phyloP scores from a whole-genome alignment of 2,888 invertebrate species.

The Cephus nigrinus region DNA sequence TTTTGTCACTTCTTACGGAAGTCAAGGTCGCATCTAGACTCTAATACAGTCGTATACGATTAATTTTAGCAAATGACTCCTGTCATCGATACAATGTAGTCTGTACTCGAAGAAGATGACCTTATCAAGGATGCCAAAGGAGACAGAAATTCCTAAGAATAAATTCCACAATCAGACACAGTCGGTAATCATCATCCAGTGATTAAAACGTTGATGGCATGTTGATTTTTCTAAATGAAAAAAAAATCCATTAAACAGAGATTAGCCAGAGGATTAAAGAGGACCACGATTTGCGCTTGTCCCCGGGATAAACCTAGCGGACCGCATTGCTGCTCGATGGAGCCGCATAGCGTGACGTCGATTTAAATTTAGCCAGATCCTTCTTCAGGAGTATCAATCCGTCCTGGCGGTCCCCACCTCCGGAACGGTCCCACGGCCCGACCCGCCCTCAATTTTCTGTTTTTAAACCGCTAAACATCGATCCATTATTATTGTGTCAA shows the following conservation, averaged over 20 bases:
- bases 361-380: slow-evolving; percentile 18
- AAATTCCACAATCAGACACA: neutral
- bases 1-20: neutral
- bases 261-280: slow-evolving; percentile 6
- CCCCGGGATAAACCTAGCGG: neutral
- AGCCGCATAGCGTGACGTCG: slow-evolving; percentile 20
- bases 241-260: slow-evolving; percentile 16
- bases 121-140: neutral
- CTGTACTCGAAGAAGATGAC: neutral
- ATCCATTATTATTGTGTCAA: neutral
- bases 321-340: slow-evolving; percentile 8
- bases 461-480: slow-evolving; percentile 5
- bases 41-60: neutral
- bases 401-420: neutral
- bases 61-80: neutral
- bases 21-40: neutral
- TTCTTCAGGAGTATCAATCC: neutral
- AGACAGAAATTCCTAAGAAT: neutral
- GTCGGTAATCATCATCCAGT: neutral
- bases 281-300: neutral
- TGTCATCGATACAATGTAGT: neutral
- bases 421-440: slow-evolving; percentile 17
- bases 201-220: neutral
- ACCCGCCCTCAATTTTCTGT: slow-evolving; percentile 7
- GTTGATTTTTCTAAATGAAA: neutral